Evolutionary conservation across 2,113 vertebrate genomes (phyloP), one percentile per base, ranked within the genome.

Genomic region (Felis catus): DNA sequence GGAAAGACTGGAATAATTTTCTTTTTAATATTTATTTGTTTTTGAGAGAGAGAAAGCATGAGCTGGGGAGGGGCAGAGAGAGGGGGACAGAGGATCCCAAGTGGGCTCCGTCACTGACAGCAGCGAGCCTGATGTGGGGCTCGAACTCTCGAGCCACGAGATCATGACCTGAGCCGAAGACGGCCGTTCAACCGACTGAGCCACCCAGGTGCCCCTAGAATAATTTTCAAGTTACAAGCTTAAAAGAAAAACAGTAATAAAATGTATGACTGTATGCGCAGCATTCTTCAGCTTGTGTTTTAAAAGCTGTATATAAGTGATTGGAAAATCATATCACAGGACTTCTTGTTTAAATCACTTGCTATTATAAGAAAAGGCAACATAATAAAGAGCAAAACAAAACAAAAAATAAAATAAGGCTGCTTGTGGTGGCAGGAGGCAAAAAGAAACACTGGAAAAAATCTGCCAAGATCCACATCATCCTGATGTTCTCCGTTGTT

Each of bases 281-380:
- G 0, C 58, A 58, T 76, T 89, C 36, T 84, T 45, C 21, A 29
- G 41, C 58, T 9, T 81, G 27, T 94, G 36, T 88, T 94, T 68
- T 4, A 86, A 48, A 61, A 88, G n/a, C 4, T 31, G 5, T 63
- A 79, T 48, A 16, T 76, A 61, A 92, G 7, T 39, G 45, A 91
- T 36, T 55, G 45, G 18, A 70, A 94, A 89, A 80, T 51, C 58
- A 10, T 45, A 80, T 76, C 80, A 33, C 27, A 61, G 68, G 21
- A 33, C 51, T 81, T 84, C 19, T 36, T 39, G 18, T 58, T 84
- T 80, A 86, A 94, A 86, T 73, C 2, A 90, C 70, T 7, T 88
- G 33, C 55, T 96, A 18, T 25, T 65, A 41, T 58, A 81, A 97
- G 45, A 92, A 86, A 85, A 66, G 61, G 18, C 21, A 83, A 48